Base-by-base conservation (phyloP, 2,797 vertebrate genomes). In the Intellagama lesueurii region DNA sequence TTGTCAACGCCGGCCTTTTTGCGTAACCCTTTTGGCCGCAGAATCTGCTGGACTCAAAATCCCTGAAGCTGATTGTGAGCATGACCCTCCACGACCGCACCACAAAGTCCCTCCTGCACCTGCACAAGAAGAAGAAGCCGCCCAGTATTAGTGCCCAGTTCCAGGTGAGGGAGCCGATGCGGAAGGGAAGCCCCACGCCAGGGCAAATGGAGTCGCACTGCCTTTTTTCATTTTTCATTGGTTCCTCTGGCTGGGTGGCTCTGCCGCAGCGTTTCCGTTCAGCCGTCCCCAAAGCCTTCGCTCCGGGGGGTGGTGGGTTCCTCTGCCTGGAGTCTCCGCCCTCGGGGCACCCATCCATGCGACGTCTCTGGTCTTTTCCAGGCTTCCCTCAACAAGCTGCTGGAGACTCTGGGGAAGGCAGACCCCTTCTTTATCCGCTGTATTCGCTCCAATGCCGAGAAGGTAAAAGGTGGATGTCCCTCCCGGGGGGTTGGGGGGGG, bases 91-190 rank as follows among this genome's bases (percentile, higher is more conserved):
- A 99, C 0, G 99, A 99, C 90, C 98, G 98, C 72, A 99, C 99
- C 8, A 99, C 98, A 11, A 99, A 99, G 95, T 99, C 99, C 32
- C 97, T 99, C 90, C 96, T 99, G 73, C 99, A 99, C 93, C 95
- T 99, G 84, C 98, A 99, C 97, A 99, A 99, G 96, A 99, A 99
- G 97, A 99, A 99, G 96, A 99, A 99, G 82, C 98, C 99, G 0
- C 99, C 99, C 0, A 99, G 99, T 94, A 99, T 99, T 96, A 99
- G 99, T 0, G 99, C 99, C 7, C 99, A 99, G 96, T 99, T 99
- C 94, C 99, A 99, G 98, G 99, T 99, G 88, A 76, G 97, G 92
- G 40, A 11, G 1, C 11, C 24, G 28, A 32, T 66, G 14, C 8
- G 35, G 7, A 3, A 9, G 35, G 11, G 7, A 3, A 28, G 17